Percentiles rank a stretch among this genome's conserved stretches.
phyloP scores from a whole-genome alignment of 2,888 invertebrate species.

The Pseudococcus longispinus region DNA sequence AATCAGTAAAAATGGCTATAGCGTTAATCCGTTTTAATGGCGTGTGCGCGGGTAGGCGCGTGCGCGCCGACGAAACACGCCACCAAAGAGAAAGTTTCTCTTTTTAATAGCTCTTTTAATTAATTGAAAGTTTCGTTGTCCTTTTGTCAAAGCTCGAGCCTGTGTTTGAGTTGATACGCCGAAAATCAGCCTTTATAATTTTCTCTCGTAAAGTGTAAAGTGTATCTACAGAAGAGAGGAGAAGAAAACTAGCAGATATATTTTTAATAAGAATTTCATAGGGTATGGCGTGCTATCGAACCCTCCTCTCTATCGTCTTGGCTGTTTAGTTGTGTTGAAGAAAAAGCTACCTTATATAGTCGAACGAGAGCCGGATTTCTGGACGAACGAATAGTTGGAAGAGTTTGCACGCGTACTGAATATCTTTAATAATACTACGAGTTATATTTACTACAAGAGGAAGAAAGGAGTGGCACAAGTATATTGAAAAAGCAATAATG shows the following conservation, averaged over 20 bases:
- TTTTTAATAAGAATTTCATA: conserved; percentile 10
- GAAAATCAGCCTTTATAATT: conserved; percentile 2
- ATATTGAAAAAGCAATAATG: conserved; percentile 36
- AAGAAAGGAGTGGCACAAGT: background rate
- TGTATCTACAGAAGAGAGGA: background rate
- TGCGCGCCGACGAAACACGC: background rate
- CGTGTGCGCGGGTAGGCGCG: background rate
- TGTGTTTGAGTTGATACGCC: background rate
- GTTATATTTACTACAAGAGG: background rate
- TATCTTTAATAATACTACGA: background rate
- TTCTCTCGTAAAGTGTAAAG: background rate
- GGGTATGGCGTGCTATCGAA: background rate
- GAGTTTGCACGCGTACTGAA: conserved; percentile 6
- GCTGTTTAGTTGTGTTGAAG: background rate
- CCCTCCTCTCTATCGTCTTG: background rate
- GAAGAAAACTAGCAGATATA: background rate
- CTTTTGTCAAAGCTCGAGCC: conserved; percentile 27
- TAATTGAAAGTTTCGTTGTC: conserved; percentile 24
- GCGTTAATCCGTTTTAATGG: conserved; percentile 4
- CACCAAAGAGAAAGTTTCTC: background rate
- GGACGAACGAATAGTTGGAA: background rate
- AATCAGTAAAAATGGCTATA: conserved; percentile 15
- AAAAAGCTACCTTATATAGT: background rate
- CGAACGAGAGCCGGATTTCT: background rate
- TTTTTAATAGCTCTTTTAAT: conserved; percentile 13